phyloP scores from a whole-genome alignment of 2,888 invertebrate genomes.

The Eilema sororculum region DNA sequence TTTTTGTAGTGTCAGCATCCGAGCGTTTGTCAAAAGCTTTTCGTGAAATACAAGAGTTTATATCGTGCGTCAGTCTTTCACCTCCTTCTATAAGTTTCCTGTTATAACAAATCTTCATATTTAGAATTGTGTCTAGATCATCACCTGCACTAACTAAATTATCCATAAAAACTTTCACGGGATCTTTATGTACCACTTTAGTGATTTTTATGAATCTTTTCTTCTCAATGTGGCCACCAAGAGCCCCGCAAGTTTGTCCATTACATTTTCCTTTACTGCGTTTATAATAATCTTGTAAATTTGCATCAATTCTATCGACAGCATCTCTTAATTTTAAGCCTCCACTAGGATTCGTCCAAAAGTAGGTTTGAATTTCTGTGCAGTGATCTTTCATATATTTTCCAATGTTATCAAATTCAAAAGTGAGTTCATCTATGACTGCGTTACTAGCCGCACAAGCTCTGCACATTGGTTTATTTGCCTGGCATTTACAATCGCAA shows the following conservation, averaged over 20 bases:
- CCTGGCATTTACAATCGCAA: conserved; percentile 70
- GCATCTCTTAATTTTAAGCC: conserved; percentile 71
- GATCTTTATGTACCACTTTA: conserved; percentile 32
- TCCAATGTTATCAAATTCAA: conserved; percentile 73
- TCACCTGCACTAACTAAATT: conserved; percentile 49
- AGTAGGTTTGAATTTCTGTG: conserved; percentile 77
- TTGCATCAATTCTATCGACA: conserved; percentile 69
- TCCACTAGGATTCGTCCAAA: conserved; percentile 74
- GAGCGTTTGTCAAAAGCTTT: conserved; percentile 42
- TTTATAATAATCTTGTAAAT: conserved; percentile 71
- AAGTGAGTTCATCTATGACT: conserved; percentile 73
- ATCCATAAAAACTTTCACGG: conserved; percentile 32
- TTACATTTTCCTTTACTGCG: conserved; percentile 73
- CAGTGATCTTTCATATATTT: conserved; percentile 75
- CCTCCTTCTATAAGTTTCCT: conserved; percentile 50
- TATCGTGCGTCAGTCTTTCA: conserved; percentile 43
- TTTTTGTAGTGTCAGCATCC: conserved; percentile 18
- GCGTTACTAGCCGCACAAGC: conserved; percentile 74
- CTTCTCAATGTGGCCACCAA: conserved; percentile 67
- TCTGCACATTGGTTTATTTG: conserved; percentile 70
- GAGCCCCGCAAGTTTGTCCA: conserved; percentile 67
- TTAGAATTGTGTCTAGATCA: conserved; percentile 52
- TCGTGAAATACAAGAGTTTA: conserved; percentile 49
- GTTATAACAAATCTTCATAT: conserved; percentile 44
- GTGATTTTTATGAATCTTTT: conserved; percentile 37